phyloP scores from a whole-genome alignment of 2,888 invertebrate species.

The Drosophila percnosoma region DNA sequence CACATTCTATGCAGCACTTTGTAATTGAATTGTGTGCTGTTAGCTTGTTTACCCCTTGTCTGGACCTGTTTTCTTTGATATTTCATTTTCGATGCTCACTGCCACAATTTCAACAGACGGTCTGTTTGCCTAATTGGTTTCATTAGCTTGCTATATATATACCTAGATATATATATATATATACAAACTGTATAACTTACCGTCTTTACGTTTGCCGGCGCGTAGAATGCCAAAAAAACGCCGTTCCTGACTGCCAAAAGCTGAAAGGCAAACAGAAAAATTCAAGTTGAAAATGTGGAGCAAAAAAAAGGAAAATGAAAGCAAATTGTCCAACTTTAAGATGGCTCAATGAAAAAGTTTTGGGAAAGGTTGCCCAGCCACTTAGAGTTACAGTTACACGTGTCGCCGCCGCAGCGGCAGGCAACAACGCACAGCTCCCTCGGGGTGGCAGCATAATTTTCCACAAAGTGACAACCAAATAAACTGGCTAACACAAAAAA shows the following conservation, averaged over 20 bases:
- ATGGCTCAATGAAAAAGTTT: slow-evolving; percentile 49
- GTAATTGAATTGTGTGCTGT: slow-evolving; percentile 59
- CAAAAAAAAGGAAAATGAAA: slow-evolving; percentile 9
- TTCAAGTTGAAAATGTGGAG: slow-evolving; percentile 18
- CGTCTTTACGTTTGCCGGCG: slow-evolving; percentile 61
- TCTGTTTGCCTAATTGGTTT: slow-evolving; percentile 72
- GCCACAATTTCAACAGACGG: slow-evolving; percentile 57
- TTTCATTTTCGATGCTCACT: slow-evolving; percentile 53
- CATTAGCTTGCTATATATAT: slow-evolving; percentile 48
- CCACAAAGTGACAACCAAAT: slow-evolving; percentile 76
- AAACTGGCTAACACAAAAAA: slow-evolving; percentile 43
- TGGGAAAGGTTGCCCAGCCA: slow-evolving; percentile 38
- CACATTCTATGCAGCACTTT: slow-evolving; percentile 39
- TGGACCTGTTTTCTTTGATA: slow-evolving; percentile 65
- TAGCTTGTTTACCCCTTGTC: slow-evolving; percentile 72
- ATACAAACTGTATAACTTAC: slow-evolving; percentile 45
- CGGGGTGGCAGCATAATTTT: slow-evolving; percentile 62
- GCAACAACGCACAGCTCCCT: slow-evolving; percentile 18
- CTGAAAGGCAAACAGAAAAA: slow-evolving; percentile 16
- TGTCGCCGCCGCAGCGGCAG: slow-evolving; percentile 48
- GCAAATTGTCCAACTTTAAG: slow-evolving; percentile 46
- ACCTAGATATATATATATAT: slow-evolving; percentile 1
- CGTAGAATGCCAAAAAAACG: slow-evolving; percentile 73
- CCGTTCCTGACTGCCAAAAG: slow-evolving; percentile 51
- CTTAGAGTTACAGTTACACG: slow-evolving; percentile 66